Evolutionary conservation across 2,888 invertebrate genomes (phyloP), one percentile per base, ranked within the genome.

Genomic region (Cheilosia scutellata): DNA sequence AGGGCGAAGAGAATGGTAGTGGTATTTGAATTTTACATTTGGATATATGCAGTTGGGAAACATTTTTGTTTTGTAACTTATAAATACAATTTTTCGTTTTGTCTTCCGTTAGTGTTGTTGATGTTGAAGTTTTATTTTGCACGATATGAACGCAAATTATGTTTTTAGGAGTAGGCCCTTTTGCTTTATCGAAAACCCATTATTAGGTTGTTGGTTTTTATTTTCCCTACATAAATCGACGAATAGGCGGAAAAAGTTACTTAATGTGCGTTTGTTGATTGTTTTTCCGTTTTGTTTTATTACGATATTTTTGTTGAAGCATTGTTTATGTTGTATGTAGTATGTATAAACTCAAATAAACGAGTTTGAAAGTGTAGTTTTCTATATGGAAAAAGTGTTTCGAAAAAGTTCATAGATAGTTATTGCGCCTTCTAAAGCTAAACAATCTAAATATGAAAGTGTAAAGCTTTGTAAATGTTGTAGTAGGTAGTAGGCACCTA

Each of bases 1-100:
- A 37, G 58, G 63, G 60, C 29, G 33, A 40, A 4, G 31, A 7
- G 29, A 6, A 49, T 47, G 13, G 3, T 11, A 37, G 16, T 58
- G 27, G 49, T 42, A 76, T 80, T 86, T 66, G 82, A 80, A 82
- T 82, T 79, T 76, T 76, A 71, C 80, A 80, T 86, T 80, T 83
- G 58, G 68, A 62, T 80, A 66, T 79, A 27, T 79, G 66, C 68
- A 72, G 62, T 77, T 58, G 37, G 37, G 40, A 53, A 49, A 42
- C 27, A 27, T 63, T 70, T 82, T 74, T 74, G 49, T 74, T 83
- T 68, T 27, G 11, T 1, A 72, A 80, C 84, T 84, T 75, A 68
- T 79, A 79, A 74, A 70, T 71, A 9, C 31, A 29, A 4, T 29
- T 57, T 78, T 53, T 27, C 29, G n/a, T 20, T 78, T 71, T 29